Conservation (phyloP, 2,797 vertebrate genomes). For the Schizopygopsis malacanthus region DNA sequence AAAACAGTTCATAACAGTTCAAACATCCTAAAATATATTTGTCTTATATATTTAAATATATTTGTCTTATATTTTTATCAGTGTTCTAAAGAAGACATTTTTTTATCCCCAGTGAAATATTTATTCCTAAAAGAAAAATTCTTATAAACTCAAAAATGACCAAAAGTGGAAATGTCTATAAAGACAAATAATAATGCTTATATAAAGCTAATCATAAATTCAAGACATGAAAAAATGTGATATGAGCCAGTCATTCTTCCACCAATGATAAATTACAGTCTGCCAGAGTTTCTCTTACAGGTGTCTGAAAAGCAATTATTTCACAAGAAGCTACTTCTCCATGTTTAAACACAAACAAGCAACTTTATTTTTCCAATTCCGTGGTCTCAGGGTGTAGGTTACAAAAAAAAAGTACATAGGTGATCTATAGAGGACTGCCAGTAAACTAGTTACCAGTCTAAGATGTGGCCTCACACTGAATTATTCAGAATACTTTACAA, state of each 20-base stretch:
- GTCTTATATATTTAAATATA: too few relatives aligned
- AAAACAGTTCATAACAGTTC: too few relatives aligned
- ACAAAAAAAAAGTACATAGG: neutral
- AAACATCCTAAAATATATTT: neutral
- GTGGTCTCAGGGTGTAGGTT: neutral
- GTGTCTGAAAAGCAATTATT: constrained; percentile 3
- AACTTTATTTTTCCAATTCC: neutral
- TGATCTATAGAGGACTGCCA: neutral
- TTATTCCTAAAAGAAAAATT: neutral
- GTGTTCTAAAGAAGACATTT: neutral
- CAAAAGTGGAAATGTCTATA: neutral
- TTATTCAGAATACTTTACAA: constrained; percentile 21
- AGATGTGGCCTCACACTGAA: neutral
- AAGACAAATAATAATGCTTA: neutral
- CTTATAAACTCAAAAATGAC: neutral
- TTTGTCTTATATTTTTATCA: neutral
- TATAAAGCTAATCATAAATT: neutral
- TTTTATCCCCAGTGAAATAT: neutral
- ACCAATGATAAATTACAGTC: constrained; percentile 20
- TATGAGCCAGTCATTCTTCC: neutral
- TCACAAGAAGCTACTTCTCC: neutral
- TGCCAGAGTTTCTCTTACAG: neutral
- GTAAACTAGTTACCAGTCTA: neutral
- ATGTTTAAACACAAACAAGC: neutral
- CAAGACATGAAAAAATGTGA: neutral